These are phyloP conservation scores for Drosophila truncata DNA, from an alignment of 1,140 invertebrate genomes.

Conservation along the genomic window DNA sequence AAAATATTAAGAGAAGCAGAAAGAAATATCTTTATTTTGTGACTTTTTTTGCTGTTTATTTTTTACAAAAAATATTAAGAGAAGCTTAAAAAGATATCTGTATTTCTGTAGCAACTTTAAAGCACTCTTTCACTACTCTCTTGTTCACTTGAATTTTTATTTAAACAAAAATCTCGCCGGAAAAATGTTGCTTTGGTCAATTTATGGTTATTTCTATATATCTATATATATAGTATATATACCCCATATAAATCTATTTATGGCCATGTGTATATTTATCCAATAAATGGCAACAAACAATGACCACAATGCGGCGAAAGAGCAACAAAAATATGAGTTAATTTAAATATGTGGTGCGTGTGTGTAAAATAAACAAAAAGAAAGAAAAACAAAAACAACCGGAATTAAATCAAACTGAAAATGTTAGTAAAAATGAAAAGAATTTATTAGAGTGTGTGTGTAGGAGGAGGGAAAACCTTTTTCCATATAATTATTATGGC, in stretches of 20 bases:
- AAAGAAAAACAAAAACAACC: slow-evolving; percentile 28
- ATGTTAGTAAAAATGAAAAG: slow-evolving; percentile 15
- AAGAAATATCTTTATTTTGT: neutral
- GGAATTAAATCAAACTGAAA: slow-evolving; percentile 38
- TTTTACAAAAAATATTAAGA: neutral
- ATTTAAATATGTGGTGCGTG: slow-evolving; percentile 49
- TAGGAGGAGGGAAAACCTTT: slow-evolving; percentile 36
- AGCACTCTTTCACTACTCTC: neutral
- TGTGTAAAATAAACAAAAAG: slow-evolving; percentile 56
- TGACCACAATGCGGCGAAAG: slow-evolving; percentile 32
- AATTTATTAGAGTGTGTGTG: neutral
- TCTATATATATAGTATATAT: neutral
- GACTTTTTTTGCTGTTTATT: neutral
- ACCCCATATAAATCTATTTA: slow-evolving; percentile 9
- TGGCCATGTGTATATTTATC: slow-evolving; percentile 14
- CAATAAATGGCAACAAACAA: slow-evolving; percentile 18
- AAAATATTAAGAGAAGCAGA: neutral
- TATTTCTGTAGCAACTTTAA: neutral
- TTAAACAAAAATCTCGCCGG: neutral
- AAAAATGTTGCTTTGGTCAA: slow-evolving; percentile 21
- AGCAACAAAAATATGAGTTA: slow-evolving; percentile 53
- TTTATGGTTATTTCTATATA: slow-evolving; percentile 41
- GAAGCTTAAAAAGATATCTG: neutral
- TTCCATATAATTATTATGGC: slow-evolving; percentile 71
- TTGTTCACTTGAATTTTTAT: slow-evolving; percentile 4